Percentiles rank a stretch among this genome's conserved stretches.
These are phyloP conservation scores for Siniperca scherzeri DNA, from an alignment of 2,797 vertebrate genomes.

Conservation along the genomic window DNA sequence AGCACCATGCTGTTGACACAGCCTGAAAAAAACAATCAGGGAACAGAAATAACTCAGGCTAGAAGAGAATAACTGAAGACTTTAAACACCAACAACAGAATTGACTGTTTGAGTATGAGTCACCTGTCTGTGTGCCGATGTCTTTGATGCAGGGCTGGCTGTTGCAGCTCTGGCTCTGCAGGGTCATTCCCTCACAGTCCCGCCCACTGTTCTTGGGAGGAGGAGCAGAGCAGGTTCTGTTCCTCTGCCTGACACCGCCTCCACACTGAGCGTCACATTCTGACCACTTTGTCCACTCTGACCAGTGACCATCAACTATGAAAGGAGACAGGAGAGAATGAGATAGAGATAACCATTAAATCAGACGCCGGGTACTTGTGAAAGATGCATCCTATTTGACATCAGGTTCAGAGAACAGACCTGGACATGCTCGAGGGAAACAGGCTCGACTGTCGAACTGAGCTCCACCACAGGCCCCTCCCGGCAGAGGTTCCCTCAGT, in stretches of 20 bases:
- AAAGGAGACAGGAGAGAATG: not conserved
- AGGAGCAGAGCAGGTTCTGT: constrained; percentile 88
- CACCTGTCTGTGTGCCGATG: constrained; percentile 79
- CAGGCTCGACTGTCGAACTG: constrained; percentile 89
- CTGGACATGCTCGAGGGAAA: constrained; percentile 90
- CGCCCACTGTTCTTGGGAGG: constrained; percentile 90
- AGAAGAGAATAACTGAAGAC: not conserved
- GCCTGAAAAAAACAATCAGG: constrained; percentile 72
- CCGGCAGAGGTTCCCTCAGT: constrained; percentile 82
- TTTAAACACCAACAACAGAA: not conserved
- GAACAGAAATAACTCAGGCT: not conserved
- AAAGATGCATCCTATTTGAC: not conserved
- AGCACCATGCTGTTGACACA: constrained; percentile 84
- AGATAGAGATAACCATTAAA: not conserved
- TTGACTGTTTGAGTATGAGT: not conserved
- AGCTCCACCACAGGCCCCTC: constrained; percentile 81
- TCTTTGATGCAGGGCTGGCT: constrained; percentile 83
- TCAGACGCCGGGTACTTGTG: accelerated
- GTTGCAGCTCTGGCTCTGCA: constrained; percentile 89
- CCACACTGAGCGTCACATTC: constrained; percentile 87
- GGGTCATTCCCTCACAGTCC: constrained; percentile 85
- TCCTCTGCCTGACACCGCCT: constrained; percentile 86
- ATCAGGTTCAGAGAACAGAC: constrained; percentile 68
- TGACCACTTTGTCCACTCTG: constrained; percentile 89
- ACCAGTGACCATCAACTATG: constrained; percentile 89